Percentiles rank a stretch among this genome's conserved stretches.
phyloP scores from a whole-genome alignment of 1,140 invertebrate species.

The Ectropis grisescens region DNA sequence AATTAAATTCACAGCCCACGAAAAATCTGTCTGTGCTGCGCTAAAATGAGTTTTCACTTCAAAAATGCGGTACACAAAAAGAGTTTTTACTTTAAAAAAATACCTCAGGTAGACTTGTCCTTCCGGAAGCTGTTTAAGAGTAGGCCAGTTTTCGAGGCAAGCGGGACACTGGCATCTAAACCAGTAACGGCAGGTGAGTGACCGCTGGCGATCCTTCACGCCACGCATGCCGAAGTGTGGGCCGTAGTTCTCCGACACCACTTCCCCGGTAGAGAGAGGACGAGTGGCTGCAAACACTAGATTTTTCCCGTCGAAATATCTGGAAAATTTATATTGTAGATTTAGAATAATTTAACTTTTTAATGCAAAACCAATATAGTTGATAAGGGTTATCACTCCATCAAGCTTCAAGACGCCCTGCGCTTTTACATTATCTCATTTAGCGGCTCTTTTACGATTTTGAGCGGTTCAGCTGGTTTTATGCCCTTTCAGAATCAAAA shows the following conservation, averaged over 20 bases:
- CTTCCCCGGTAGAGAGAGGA: slow-evolving; percentile 74
- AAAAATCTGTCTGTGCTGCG: too few relatives aligned
- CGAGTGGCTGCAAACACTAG: slow-evolving; percentile 80
- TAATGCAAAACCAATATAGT: background rate
- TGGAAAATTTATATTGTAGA: slow-evolving; percentile 25
- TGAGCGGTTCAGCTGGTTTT: too few relatives aligned
- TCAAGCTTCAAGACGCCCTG: too few relatives aligned
- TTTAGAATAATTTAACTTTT: background rate
- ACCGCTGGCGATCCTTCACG: slow-evolving; percentile 74
- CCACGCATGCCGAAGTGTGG: slow-evolving; percentile 80
- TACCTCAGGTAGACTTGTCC: slow-evolving; percentile 45
- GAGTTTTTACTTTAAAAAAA: too few relatives aligned
- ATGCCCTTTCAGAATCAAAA: too few relatives aligned
- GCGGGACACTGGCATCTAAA: slow-evolving; percentile 83
- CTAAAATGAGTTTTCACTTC: too few relatives aligned
- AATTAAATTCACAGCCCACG: too few relatives aligned
- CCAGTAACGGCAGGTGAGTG: slow-evolving; percentile 82
- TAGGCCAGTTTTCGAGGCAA: slow-evolving; percentile 84
- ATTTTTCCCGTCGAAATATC: slow-evolving; percentile 81
- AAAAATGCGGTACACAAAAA: too few relatives aligned
- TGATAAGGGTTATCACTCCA: background rate
- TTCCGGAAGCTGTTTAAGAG: slow-evolving; percentile 73
- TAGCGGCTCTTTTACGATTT: too few relatives aligned
- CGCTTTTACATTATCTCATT: too few relatives aligned
- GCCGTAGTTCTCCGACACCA: slow-evolving; percentile 89